phyloP scores from a whole-genome alignment of 2,113 vertebrate species.

The Scopus umbretta region DNA sequence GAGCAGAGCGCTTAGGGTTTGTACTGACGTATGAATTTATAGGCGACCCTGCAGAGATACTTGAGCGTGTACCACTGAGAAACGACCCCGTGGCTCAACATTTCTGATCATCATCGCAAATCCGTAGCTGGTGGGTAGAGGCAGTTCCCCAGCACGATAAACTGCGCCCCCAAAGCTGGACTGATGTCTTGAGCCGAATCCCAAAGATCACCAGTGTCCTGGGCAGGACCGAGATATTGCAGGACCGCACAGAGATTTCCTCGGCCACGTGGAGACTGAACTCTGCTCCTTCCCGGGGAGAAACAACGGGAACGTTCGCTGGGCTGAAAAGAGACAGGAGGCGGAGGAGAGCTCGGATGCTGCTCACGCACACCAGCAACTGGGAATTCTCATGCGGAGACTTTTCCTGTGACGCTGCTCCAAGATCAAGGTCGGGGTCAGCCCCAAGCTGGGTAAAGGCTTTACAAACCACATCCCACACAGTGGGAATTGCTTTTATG shows the following conservation, averaged over 20 bases:
- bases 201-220: not conserved
- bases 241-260: not conserved
- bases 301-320: not conserved
- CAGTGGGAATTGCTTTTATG: conserved; percentile 9
- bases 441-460: conserved; percentile 23
- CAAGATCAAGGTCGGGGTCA: conserved; percentile 18
- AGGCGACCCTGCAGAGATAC: not conserved
- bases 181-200: not conserved
- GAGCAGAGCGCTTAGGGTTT: not conserved
- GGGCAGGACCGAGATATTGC: fast-evolving
- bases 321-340: not conserved
- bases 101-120: not conserved
- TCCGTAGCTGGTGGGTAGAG: not conserved
- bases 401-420: not conserved
- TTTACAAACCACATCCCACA: conserved; percentile 42
- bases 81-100: fast-evolving
- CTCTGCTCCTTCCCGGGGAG: not conserved
- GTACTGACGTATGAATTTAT: fast-evolving
- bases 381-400: not conserved
- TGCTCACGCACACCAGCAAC: not conserved
- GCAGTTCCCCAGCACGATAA: fast-evolving
- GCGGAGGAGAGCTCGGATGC: not conserved
- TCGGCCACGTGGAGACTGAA: fast-evolving
- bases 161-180: not conserved
- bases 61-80: not conserved